Conservation (phyloP, 2,797 vertebrate species). For the Acipenser transmontanus region DNA sequence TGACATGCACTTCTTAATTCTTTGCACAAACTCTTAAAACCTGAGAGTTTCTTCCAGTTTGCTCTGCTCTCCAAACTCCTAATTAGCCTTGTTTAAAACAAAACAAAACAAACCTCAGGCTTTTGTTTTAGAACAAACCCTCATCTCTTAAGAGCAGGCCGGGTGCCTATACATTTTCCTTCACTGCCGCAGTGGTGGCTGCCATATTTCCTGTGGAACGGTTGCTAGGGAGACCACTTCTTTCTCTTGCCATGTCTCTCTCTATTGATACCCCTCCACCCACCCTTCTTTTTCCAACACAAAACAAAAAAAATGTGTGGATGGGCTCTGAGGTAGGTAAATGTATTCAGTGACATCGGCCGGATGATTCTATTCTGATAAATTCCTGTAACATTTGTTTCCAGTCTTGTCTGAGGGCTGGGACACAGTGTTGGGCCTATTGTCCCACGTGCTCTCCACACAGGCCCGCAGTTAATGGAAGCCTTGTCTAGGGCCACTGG, state of each 20-base stretch:
- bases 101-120: constrained; percentile 35
- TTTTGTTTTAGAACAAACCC: constrained; percentile 53
- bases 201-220: constrained; percentile 52
- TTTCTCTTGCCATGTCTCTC: constrained; percentile 55
- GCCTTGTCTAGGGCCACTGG: constrained; percentile 81
- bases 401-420: constrained; percentile 91
- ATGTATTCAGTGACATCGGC: constrained; percentile 97
- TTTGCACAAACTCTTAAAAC: constrained; percentile 57
- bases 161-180: constrained; percentile 50
- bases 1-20: constrained; percentile 45
- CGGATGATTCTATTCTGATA: constrained; percentile 95
- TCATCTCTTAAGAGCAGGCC: constrained; percentile 50
- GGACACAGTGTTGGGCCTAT: constrained; percentile 80
- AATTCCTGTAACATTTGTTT: constrained; percentile 91
- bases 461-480: constrained; percentile 90
- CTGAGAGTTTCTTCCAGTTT: constrained; percentile 41
- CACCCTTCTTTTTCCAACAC: constrained; percentile 53
- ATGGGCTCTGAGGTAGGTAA: constrained; percentile 96
- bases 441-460: constrained; percentile 79
- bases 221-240: constrained; percentile 81
- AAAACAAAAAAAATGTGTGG: constrained; percentile 72
- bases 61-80: constrained; percentile 49
- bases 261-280: constrained; percentile 68
- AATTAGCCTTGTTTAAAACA: constrained; percentile 64
- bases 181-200: constrained; percentile 50